A percentile compares a stretch with the other conserved stretches of the same genome.
phyloP scores from a whole-genome alignment of 2,113 vertebrate genomes.

The Labeo rohita region DNA sequence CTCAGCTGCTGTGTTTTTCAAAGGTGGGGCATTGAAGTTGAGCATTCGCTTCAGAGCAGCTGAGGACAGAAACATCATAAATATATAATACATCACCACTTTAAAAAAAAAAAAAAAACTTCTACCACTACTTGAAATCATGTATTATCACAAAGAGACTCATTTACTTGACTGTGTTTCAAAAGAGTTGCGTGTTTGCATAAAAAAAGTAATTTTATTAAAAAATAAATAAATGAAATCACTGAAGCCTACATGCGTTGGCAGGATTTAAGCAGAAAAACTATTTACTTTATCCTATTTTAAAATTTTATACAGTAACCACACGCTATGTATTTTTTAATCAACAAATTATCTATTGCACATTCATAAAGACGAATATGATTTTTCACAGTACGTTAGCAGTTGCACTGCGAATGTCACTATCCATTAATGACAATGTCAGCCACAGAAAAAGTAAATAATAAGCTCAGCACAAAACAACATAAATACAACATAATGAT shows the following conservation, averaged over 20 bases:
- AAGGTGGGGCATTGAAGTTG: constrained; percentile 93
- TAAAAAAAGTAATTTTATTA: not conserved
- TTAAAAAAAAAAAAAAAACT: not conserved
- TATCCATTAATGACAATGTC: not conserved
- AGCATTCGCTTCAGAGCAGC: constrained; percentile 96
- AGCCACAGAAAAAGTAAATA: not conserved
- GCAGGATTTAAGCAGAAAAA: not conserved
- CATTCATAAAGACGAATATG: not conserved
- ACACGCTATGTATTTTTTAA: not conserved
- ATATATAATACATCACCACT: not conserved
- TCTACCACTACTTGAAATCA: not conserved
- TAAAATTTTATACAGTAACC: not conserved
- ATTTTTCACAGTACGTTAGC: not conserved
- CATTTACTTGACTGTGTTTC: not conserved
- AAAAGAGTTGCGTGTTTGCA: not conserved
- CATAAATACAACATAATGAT: not conserved
- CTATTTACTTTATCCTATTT: not conserved
- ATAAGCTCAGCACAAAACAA: no score
- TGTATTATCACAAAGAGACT: not conserved
- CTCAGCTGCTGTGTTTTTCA: constrained; percentile 93
- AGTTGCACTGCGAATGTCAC: not conserved
- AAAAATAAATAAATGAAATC: not conserved
- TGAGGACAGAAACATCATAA: constrained; percentile 66
- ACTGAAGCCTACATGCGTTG: not conserved
- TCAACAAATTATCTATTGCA: not conserved